Percentiles rank a stretch among this genome's conserved stretches.
Evolutionary conservation across 1,140 invertebrate species (phyloP).

Genomic region (Eciton burchellii): DNA sequence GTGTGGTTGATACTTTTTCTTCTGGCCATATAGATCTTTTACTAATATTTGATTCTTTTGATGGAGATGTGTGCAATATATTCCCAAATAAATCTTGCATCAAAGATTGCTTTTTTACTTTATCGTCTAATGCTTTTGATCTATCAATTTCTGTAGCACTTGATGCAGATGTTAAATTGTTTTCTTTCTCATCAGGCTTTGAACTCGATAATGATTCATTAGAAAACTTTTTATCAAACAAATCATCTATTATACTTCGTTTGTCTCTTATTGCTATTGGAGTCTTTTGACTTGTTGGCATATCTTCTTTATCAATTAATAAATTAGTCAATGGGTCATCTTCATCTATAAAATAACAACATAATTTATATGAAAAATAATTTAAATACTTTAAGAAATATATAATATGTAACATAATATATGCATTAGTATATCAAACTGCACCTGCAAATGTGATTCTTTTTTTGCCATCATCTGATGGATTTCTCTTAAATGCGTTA

Average conservation of each 20-base stretch:
- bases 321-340: slow-evolving; percentile 75
- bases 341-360: slow-evolving; percentile 62
- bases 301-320: slow-evolving; percentile 71
- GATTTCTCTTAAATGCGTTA: slow-evolving; percentile 38
- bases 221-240: slow-evolving; percentile 73
- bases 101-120: slow-evolving; percentile 70
- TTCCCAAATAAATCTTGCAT: slow-evolving; percentile 78
- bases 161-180: not conserved
- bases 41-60: slow-evolving; percentile 33
- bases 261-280: slow-evolving; percentile 55
- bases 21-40: slow-evolving; percentile 45
- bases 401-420: not conserved
- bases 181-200: slow-evolving; percentile 11
- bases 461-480: slow-evolving; percentile 59
- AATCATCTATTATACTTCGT: slow-evolving; percentile 68
- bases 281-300: slow-evolving; percentile 56
- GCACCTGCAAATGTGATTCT: slow-evolving; percentile 74
- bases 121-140: slow-evolving; percentile 57
- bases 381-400: slow-evolving; percentile 1
- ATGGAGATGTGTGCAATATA: slow-evolving; percentile 49
- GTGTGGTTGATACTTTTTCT: slow-evolving; percentile 28
- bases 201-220: slow-evolving; percentile 16
- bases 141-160: slow-evolving; percentile 50
- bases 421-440: not conserved
- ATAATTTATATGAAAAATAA: slow-evolving; percentile 1